Base-by-base conservation (phyloP, 1,140 invertebrate genomes). In the Lepidostoma basale region DNA sequence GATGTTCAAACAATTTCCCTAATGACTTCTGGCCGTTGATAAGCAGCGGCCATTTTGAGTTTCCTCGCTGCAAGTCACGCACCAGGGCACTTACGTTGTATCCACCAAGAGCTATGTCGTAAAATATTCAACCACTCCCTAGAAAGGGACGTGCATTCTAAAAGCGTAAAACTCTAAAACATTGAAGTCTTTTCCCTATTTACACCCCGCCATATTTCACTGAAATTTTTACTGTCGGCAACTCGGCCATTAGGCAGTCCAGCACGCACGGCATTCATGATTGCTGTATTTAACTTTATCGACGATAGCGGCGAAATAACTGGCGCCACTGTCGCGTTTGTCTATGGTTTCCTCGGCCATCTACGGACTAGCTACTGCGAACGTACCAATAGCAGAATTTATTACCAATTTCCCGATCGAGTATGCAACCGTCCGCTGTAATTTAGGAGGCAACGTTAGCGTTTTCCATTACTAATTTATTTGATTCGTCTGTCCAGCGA, bases 1-100 rank as follows among this genome's bases (percentile, higher is more conserved):
- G 33, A 52, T 66, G 44, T 70, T 67, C 28, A 70, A 70, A 70
- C 64, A 70, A 70, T 70, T 70, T 70, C 49, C 69, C 64, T 70
- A 70, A 70, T 70, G 69, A 65, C 45, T 70, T 65, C 56, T 49
- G 58, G 40, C 49, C 58, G 64, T 56, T 58, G 69, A 67, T 67
- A 67, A 67, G 62, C 69, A 45, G 56, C 28, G 42, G 54, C 30
- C 56, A 67, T 60, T 58, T 45, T 44, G 42, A 44, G 26, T 45
- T 42, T 30, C 28, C 33, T 59, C 39, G 25, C 22, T 42, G 40
- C 36, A 20, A 49, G 44, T 63, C 60, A 63, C 60, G 60, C 60
- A 63, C 60, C 39, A 45, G 12, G 60, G 42, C 44, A 63, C 16
- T 36, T 39, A 59, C 26, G 26, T 4, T 14, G n/a, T 9, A 26